These are phyloP conservation scores for Pachycephala philippinensis DNA, from an alignment of 2,113 vertebrate species.

Conservation along the genomic window DNA sequence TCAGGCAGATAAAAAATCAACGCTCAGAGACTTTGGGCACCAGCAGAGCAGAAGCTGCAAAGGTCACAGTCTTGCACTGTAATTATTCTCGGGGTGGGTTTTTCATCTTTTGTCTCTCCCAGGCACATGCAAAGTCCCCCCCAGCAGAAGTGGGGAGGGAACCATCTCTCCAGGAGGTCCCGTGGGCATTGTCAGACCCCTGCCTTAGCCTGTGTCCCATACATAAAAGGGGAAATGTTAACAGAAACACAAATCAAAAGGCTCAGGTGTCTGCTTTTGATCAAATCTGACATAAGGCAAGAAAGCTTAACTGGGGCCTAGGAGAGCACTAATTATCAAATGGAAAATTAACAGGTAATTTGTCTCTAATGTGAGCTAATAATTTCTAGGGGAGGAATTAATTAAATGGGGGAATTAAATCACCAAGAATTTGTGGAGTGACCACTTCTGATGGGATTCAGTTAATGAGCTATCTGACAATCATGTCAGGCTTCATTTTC, in stretches of 20 bases:
- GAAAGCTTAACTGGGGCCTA: not conserved
- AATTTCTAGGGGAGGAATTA: not conserved
- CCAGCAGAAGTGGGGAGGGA: not conserved
- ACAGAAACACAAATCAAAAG: not conserved
- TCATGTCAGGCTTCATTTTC: not conserved
- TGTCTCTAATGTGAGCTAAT: constrained; percentile 8
- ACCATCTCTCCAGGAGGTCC: not conserved
- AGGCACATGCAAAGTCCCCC: not conserved
- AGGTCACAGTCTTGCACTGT: not conserved
- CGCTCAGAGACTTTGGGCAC: not conserved
- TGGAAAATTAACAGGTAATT: constrained; percentile 28
- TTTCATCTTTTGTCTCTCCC: fast-evolving
- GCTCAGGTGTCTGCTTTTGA: not conserved
- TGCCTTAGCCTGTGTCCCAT: not conserved
- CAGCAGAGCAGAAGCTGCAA: not conserved
- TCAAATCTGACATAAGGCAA: not conserved
- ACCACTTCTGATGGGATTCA: constrained; percentile 10
- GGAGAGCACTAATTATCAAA: not conserved
- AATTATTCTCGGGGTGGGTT: not conserved
- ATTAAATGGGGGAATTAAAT: constrained; percentile 30
- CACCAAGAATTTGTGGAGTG: not conserved
- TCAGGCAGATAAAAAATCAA: not conserved
- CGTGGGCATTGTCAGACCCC: not conserved
- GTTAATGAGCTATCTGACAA: not conserved
- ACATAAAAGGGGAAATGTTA: not conserved